Base-by-base conservation (phyloP, 1,140 invertebrate species). In the Drosophila kanapiae region DNA sequence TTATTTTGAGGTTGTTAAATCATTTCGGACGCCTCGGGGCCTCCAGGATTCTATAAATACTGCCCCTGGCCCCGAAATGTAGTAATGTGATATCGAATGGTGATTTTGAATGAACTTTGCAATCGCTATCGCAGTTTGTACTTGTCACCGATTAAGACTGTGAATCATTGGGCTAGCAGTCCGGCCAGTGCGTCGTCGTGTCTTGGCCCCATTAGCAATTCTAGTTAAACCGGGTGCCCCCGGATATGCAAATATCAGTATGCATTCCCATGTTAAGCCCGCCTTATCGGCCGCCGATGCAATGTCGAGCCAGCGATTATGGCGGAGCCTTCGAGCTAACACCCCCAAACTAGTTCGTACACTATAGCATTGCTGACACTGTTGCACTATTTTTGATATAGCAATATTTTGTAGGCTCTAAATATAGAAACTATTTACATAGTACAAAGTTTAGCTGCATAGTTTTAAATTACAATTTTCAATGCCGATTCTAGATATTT, bases 171-270 rank as follows among this genome's bases (percentile, higher is more conserved):
- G 14, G 7, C 37, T 18, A 16, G n/a, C 45, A 9, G 62, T 14
- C 37, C 10, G 35, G 16, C 16, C 18, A 33, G 57, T 48, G 13
- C 13, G 18, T 37, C 13, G 18, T 37, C 65, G 16, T 53, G 47
- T 43, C 61, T 43, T 42, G 38, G 37, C 61, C 16, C 54, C 38
- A 45, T 70, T 70, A 43, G 62, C 13, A 9, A 43, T 51, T 68
- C 67, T 35, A 14, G 37, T 42, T 70, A 54, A 68, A 45, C 37
- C 29, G 18, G 27, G 47, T 18, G n/a, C n/a, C 38, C 38, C 48
- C 62, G 63, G 48, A 70, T 70, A 70, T 68, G 67, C 67, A 70
- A 70, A 70, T 65, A 54, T 35, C 23, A n/a, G 38, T n/a, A 53
- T 53, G 48, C 62, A 68, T 56, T 70, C 18, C 67, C 67, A 54